phyloP scores from a whole-genome alignment of 23 tunicate genomes.

The Trididemnum clinides region DNA sequence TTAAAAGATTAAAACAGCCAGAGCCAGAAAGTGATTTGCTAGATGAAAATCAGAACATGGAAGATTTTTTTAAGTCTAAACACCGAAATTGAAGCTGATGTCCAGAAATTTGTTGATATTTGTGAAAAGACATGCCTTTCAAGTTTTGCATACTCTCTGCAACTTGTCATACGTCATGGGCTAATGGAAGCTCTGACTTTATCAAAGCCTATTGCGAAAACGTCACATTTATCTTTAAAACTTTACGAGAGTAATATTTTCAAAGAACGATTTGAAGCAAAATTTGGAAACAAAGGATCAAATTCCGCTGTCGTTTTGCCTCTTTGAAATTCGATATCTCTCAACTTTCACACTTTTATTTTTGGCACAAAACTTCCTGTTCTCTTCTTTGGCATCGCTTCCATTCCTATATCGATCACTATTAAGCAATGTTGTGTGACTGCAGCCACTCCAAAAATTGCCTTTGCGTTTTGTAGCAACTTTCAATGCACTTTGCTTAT shows the following conservation, averaged over 20 bases:
- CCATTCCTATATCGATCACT: too few relatives aligned
- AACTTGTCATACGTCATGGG: conserved; percentile 11
- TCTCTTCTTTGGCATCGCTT: too few relatives aligned
- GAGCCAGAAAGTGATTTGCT: conserved; percentile 3
- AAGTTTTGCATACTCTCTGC: neutral
- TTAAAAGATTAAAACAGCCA: neutral
- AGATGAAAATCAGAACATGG: neutral
- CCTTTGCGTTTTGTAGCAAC: too few relatives aligned
- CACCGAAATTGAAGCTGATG: neutral
- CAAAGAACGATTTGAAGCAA: conserved; percentile 7
- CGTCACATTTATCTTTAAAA: neutral
- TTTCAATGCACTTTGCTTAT: too few relatives aligned
- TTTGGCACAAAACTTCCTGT: too few relatives aligned
- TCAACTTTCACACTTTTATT: neutral
- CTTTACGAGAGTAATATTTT: neutral
- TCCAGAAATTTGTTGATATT: neutral
- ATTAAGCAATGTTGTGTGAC: too few relatives aligned
- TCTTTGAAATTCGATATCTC: neutral
- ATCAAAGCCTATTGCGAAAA: conserved; percentile 12
- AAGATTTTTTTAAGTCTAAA: neutral
- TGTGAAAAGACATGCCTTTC: neutral
- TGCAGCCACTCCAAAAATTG: too few relatives aligned
- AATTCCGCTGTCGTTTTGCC: neutral
- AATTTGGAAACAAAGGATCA: neutral
- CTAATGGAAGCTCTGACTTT: neutral